Percentiles rank a stretch among this genome's conserved stretches.
phyloP scores from a whole-genome alignment of 2,888 invertebrate genomes.

The Eledona agricola region DNA sequence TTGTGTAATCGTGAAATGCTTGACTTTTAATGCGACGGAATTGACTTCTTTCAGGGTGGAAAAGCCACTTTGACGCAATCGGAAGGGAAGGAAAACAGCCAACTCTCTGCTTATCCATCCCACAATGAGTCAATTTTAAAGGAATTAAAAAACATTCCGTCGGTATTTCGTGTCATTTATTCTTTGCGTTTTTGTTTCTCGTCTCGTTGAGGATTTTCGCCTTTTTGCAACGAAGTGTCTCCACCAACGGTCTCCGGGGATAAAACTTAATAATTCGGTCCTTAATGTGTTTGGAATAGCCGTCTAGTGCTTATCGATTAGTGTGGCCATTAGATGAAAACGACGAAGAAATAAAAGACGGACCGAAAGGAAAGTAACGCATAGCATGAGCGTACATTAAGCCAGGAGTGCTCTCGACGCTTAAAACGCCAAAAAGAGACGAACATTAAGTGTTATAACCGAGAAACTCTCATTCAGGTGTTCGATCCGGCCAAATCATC shows the following conservation, averaged over 20 bases:
- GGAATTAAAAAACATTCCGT: too few species aligned
- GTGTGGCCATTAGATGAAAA: constrained; percentile 22
- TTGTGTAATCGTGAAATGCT: constrained; percentile 3
- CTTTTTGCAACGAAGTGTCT: constrained; percentile 17
- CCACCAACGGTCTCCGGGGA: constrained; percentile 6
- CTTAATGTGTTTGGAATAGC: constrained; percentile 30
- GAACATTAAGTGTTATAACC: constrained; percentile 24
- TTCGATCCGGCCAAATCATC: constrained; percentile 6
- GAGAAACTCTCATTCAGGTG: constrained; percentile 11
- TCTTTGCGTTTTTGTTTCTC: too few species aligned
- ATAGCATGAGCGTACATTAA: constrained; percentile 20
- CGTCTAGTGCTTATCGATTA: constrained; percentile 29
- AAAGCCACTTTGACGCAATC: too few species aligned
- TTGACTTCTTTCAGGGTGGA: constrained; percentile 8
- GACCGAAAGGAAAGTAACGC: constrained; percentile 12
- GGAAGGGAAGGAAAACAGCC: too few species aligned
- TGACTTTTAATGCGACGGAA: constrained; percentile 3
- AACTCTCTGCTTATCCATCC: too few species aligned
- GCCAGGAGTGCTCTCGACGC: constrained; percentile 19
- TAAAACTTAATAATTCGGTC: constrained; percentile 29
- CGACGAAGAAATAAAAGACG: constrained; percentile 22
- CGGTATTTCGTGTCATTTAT: too few species aligned
- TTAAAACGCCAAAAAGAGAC: too few species aligned
- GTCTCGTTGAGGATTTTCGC: too few species aligned
- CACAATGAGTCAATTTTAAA: too few species aligned